Evolutionary conservation across 2,797 vertebrate genomes (phyloP), one percentile per base, ranked within the genome.

Genomic region (Kryptolebias ocellatus): DNA sequence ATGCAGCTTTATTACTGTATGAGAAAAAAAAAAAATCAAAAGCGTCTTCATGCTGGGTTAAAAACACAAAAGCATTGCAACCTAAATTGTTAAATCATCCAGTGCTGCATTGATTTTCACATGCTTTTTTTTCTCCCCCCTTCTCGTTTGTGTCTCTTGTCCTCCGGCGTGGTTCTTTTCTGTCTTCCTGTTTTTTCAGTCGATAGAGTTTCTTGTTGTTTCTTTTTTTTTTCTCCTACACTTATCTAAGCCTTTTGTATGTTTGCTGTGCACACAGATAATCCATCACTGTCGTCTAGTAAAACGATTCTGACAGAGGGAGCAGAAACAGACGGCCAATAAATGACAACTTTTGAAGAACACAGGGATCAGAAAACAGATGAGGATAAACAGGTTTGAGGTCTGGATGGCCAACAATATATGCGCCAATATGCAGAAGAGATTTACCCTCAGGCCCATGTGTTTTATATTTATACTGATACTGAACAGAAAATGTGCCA

Each of bases 181-280:
- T 60, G 5, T 28, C 24, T 4, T 45, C 42, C 55, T 45, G 45
- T 31, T 46, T 58, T 24, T 77, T 70, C 60, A 50, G 65, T 83
- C 59, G 61, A 72, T 79, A 60, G 20, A 24, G 20, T 24, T 29
- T 57, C 73, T 73, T 63, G 64, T 66, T 74, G 57, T 60, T 42
- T 42, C 11, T 59, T 11, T 60, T 60, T 80, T 42, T 82, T 76
- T 74, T 60, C 59, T 71, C 46, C 65, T 68, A 69, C 60, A 51
- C 66, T 87, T 83, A 83, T 78, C 81, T 46, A 54, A 76, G 49
- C 70, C 70, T 67, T 80, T 82, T 86, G 80, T 72, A 28, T 79
- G 76, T 85, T 80, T 80, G 68, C 78, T 72, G 64, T 80, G 73
- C 70, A 84, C 72, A 85, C 69, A 86, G 29, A 81, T 70, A 81